Conservation (phyloP, 2,888 invertebrate genomes). For the Stramonita haemastoma region DNA sequence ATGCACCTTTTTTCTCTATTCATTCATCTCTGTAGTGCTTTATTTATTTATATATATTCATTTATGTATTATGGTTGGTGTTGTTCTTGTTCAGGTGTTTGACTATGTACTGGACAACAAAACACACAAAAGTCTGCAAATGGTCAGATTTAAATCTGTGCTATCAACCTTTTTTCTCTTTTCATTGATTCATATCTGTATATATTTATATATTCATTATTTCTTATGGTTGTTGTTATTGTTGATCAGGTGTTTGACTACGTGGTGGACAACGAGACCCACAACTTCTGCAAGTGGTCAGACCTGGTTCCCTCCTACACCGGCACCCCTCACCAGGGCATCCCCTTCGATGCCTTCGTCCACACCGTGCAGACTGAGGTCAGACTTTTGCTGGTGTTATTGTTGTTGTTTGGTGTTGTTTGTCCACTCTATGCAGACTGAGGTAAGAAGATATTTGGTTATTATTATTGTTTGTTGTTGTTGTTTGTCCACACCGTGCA, state of each 20-base stretch:
- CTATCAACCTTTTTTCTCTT: constrained; percentile 50
- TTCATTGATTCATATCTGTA: no score
- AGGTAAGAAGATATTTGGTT: neutral
- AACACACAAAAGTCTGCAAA: constrained; percentile 70
- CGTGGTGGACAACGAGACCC: constrained; percentile 73
- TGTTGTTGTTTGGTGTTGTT: neutral
- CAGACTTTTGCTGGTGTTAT: constrained; percentile 3
- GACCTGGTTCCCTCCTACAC: constrained; percentile 74
- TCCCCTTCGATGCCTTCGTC: constrained; percentile 75
- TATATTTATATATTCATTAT: no score
- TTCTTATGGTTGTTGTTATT: neutral
- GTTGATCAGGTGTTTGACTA: constrained; percentile 75
- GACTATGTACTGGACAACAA: constrained; percentile 76
- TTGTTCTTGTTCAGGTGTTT: constrained; percentile 67
- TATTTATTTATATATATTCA: neutral
- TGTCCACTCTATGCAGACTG: no score
- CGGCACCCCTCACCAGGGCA: constrained; percentile 71
- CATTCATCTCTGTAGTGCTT: no score
- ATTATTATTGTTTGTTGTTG: neutral
- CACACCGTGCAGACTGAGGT: constrained; percentile 74
- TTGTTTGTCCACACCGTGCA: neutral
- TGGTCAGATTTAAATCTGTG: constrained; percentile 73
- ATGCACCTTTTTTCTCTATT: constrained; percentile 38
- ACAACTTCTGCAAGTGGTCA: constrained; percentile 72
- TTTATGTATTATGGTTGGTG: neutral